Base-by-base conservation (phyloP, 2,888 invertebrate genomes). In the Coenonympha glycerion region DNA sequence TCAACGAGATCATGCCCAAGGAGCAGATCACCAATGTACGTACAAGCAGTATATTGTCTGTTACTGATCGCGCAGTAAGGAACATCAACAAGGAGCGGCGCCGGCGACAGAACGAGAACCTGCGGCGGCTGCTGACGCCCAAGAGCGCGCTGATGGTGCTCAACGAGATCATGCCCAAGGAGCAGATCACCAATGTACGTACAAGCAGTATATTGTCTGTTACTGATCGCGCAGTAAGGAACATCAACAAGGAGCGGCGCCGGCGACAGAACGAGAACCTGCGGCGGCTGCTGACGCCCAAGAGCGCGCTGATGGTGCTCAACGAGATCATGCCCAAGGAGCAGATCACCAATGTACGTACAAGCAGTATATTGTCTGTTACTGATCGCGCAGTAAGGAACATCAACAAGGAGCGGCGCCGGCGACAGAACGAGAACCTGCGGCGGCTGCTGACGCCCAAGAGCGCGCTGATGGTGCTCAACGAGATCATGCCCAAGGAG, bases 101-200 rank as follows among this genome's bases (percentile, higher is more conserved):
- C 16, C 89, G 92, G 33, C 90, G 94, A 0, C 91, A 93, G 76
- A 95, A 95, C 77, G 89, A 91, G 61, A 89, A 91, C 56, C 79
- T 95, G 57, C 91, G 93, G 41, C 92, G 92, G 49, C 90, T 94
- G 44, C 87, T 95, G 47, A 90, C 92, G 57, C 95, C 95, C 34
- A 95, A 95, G 78, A 95, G 94, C 72, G 95, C 95, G 9, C 88
- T 95, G 40, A 95, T 95, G 93, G 93, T 94, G 53, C 88, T 97
- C 46, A 95, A 96, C 73, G 96, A 97, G 83, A 89, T 96, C 68
- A 89, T 82, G 70, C 81, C 80, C 49, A 73, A 72, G 42, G 82
- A 83, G 3, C 80, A 80, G 83, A 64, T 83, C 45, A 55, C 69
- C 55, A 76, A 68, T 44, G 81, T 83, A 13, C 47, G 11, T 45